Evolutionary conservation across 1,140 invertebrate species (phyloP), one percentile per base, ranked within the genome.

Genomic region (Pissodes strobi): DNA sequence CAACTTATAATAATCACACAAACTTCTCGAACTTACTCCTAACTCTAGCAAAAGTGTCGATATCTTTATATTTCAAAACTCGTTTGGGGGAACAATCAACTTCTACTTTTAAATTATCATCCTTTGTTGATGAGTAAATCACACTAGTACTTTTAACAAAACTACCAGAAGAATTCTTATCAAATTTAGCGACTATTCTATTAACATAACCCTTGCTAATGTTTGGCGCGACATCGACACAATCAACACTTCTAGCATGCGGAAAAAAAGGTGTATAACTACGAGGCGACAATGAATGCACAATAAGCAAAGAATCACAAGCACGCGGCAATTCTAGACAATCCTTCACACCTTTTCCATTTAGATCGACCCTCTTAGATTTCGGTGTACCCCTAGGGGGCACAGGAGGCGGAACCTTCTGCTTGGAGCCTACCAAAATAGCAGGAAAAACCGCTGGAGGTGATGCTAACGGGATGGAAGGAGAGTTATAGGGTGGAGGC

Each of bases 341-440:
- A 27, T 25, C 61, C 60, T 65, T 67, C 73, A 72, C 74, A 76
- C 76, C 76, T 76, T 76, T 76, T 48, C 70, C 75, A 58, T 68
- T 63, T 59, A 48, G 52, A 46, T 72, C 82, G 38, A 79, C 79
- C 12, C 82, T 78, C 79, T 86, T 86, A 59, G 79, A 73, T 79
- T 83, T 83, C 5, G 86, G 87, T n/a, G 87, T 88, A n/a, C 90
- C 90, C 59, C 90, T 80, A 2, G 90, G 90, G 22, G 90, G 90
- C 13, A 92, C 90, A 10, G 90, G 90, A 19, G 90, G 90, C 6
- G 90, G 90, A 2, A 91, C 83, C 73, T 87, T 87, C 61, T 83
- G 82, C 77, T 88, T 88, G 53, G 81, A 77, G 27, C 79, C 79
- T 34, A 81, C 76, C 67, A 82, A 78, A 22, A 82, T 77, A 10